Conservation (phyloP, 2,888 invertebrate genomes). For the Stenoptilia bipunctidactyla region DNA sequence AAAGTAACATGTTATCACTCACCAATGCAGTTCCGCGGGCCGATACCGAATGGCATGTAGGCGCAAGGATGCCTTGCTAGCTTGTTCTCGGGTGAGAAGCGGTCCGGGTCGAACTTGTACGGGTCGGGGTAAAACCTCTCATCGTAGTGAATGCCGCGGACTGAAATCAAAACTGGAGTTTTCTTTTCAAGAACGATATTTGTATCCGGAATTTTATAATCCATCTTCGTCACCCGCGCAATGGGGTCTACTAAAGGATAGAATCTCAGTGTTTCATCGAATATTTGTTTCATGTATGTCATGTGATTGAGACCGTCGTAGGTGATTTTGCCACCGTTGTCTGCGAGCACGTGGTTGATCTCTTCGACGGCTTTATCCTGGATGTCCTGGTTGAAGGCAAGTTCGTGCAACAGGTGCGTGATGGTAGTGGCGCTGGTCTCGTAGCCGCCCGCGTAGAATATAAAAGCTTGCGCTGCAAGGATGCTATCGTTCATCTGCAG, state of each 20-base stretch:
- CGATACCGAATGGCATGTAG: slow-evolving; percentile 18
- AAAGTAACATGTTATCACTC: too few relatives aligned
- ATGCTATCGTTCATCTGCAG: slow-evolving; percentile 25
- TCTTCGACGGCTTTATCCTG: slow-evolving; percentile 30
- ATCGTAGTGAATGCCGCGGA: slow-evolving; percentile 35
- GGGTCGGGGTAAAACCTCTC: slow-evolving; percentile 32
- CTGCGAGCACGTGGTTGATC: slow-evolving; percentile 29
- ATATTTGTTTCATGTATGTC: slow-evolving; percentile 36
- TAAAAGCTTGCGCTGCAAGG: slow-evolving; percentile 29
- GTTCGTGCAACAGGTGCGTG: slow-evolving; percentile 31
- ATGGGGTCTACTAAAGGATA: slow-evolving; percentile 44
- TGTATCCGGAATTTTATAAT: slow-evolving; percentile 32
- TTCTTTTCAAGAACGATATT: slow-evolving; percentile 26
- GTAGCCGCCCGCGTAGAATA: slow-evolving; percentile 43
- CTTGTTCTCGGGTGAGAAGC: slow-evolving; percentile 21
- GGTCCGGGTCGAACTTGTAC: slow-evolving; percentile 24
- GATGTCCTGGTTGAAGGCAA: slow-evolving; percentile 34
- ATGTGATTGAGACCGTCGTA: slow-evolving; percentile 34
- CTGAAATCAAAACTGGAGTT: slow-evolving; percentile 23
- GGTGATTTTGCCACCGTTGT: slow-evolving; percentile 26
- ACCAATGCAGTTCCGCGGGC: slow-evolving; percentile 19
- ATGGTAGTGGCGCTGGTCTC: slow-evolving; percentile 43
- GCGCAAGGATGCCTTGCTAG: slow-evolving; percentile 12
- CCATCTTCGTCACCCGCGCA: slow-evolving; percentile 30
- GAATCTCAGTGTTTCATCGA: slow-evolving; percentile 49